Evolutionary conservation across 2,797 vertebrate genomes (phyloP), one percentile per base, ranked within the genome.

Genomic region (Ptychobarbus kaznakovi): DNA sequence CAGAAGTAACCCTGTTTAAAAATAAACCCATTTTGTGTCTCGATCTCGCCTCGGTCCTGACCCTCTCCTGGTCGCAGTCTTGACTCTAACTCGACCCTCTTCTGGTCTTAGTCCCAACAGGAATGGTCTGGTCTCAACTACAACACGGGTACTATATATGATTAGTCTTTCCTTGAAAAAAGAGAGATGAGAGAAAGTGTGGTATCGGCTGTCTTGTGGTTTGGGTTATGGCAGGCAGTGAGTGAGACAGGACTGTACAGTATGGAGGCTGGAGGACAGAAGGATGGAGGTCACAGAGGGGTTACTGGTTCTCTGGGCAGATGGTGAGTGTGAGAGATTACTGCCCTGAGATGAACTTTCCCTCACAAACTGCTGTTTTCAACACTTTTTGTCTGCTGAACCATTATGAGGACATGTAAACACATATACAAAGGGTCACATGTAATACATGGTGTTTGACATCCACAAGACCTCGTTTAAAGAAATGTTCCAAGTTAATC

Each of bases 291-390:
- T 79, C 76, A 63, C 20, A 44, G 66, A 63, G 44, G 68, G 76
- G 76, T 85, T 80, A 80, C 66, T 80, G 77, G 68, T 85, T 80
- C 53, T 79, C n/a, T 72, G 25, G 9, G 28, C 66, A 72, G 25
- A 6, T 3, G 1, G 46, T 78, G 35, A 76, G 44, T 40, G 42
- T 76, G 63, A 85, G 40, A 61, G 77, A 69, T 73, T 40, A 11
- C 56, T 69, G 51, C 25, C 38, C 63, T 22, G 2, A 84, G 32
- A 20, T 42, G 18, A 70, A 81, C 49, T 20, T 61, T 22, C 51
- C n/a, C 38, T 73, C 16, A 73, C 15, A 80, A 28, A 38, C 25
- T 63, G 66, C 77, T 70, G 63, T 79, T 72, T 68, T 65, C 51
- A 12, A 72, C 35, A 35, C 51, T 40, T 77, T 42, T n/a, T 42